phyloP scores from a whole-genome alignment of 2,888 invertebrate species.

The Machimus rusticus region DNA sequence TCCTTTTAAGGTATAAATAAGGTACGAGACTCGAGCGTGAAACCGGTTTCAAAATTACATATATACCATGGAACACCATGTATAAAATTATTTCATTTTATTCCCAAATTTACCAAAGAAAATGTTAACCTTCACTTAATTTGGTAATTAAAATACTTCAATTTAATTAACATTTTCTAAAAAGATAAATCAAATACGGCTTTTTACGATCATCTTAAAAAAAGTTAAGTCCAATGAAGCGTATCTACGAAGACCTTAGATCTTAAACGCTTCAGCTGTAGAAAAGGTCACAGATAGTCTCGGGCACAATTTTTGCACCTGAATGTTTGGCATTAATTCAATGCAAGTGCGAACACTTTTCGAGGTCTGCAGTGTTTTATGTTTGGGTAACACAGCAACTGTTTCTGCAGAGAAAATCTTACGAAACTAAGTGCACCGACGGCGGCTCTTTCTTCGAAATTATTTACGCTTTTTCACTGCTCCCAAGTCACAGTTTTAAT shows the following conservation, averaged over 20 bases:
- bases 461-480: background rate
- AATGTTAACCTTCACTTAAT: background rate
- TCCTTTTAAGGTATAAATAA: too few relatives aligned
- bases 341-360: background rate
- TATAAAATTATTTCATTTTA: background rate
- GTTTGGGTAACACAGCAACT: background rate
- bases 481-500: background rate
- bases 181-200: background rate
- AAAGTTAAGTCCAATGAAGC: background rate
- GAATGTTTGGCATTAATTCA: background rate
- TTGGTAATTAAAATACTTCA: background rate
- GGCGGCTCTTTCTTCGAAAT: background rate
- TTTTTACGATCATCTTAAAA: background rate
- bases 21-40: too few relatives aligned
- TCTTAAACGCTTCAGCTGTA: conserved; percentile 2
- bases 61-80: too few relatives aligned
- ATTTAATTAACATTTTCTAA: background rate
- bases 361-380: background rate
- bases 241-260: conserved; percentile 3
- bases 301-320: background rate
- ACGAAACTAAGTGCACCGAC: background rate
- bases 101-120: background rate
- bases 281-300: background rate
- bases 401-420: background rate
- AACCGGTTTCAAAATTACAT: too few relatives aligned